A percentile compares a stretch with the other conserved stretches of the same genome.
phyloP scores from a whole-genome alignment of 1,140 invertebrate genomes.

The Aporrectodea caliginosa region DNA sequence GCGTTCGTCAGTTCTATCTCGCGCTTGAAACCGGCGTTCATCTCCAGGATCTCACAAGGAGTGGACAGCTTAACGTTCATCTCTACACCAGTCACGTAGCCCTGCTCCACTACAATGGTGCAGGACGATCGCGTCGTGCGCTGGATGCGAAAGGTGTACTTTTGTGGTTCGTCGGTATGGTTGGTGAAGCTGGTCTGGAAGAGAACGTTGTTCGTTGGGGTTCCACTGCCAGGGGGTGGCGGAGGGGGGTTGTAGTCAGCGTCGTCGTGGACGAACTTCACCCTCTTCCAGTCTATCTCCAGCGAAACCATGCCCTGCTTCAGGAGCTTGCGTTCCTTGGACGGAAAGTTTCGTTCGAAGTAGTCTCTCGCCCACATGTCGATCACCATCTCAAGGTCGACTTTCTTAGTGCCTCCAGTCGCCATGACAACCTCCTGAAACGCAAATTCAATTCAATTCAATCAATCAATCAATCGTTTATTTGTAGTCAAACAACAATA shows the following conservation, averaged over 20 bases:
- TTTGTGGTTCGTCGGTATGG: conserved; percentile 45
- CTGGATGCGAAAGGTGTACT: conserved; percentile 51
- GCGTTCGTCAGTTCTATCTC: conserved; percentile 36
- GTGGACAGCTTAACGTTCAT: conserved; percentile 49
- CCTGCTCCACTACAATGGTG: conserved; percentile 44
- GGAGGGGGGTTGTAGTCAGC: conserved; percentile 16
- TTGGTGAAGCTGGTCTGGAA: conserved; percentile 53
- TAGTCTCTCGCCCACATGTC: conserved; percentile 22
- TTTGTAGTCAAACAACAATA: too few relatives aligned
- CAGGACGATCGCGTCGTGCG: conserved; percentile 46
- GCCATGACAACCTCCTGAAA: neutral
- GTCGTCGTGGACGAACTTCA: conserved; percentile 9
- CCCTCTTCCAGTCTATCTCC: conserved; percentile 27
- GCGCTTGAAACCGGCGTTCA: conserved; percentile 51
- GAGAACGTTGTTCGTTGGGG: conserved; percentile 37
- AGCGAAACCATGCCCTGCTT: conserved; percentile 15
- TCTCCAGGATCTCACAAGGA: conserved; percentile 48
- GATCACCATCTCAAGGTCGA: conserved; percentile 22
- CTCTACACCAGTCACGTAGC: conserved; percentile 42
- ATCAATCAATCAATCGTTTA: too few relatives aligned
- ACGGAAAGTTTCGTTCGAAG: conserved; percentile 5
- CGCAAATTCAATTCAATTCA: too few relatives aligned
- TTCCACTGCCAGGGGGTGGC: neutral
- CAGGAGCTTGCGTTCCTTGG: conserved; percentile 20
- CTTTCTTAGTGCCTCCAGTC: neutral